Evolutionary conservation across 2,888 invertebrate species (phyloP).

Genomic region (Drosophila algonquin): DNA sequence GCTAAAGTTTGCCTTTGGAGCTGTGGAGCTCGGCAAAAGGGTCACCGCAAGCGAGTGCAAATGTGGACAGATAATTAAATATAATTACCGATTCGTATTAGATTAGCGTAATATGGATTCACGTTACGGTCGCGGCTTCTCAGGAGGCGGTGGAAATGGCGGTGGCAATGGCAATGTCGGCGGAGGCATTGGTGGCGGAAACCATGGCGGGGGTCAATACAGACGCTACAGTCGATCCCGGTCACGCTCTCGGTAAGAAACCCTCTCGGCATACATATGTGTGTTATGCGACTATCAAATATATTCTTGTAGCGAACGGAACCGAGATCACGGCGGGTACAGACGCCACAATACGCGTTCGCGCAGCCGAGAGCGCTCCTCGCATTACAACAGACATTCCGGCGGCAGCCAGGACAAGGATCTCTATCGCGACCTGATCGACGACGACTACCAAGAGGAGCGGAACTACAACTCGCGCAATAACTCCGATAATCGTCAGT

Average conservation of each 20-base stretch:
- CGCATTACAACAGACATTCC: slow-evolving; percentile 56
- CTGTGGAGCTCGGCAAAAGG: background rate
- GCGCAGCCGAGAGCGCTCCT: slow-evolving; percentile 82
- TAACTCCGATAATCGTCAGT: slow-evolving; percentile 35
- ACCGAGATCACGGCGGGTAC: slow-evolving; percentile 73
- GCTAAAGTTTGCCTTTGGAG: background rate
- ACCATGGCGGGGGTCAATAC: slow-evolving; percentile 68
- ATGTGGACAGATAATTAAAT: background rate
- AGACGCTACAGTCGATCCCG: slow-evolving; percentile 82
- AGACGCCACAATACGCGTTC: slow-evolving; percentile 81
- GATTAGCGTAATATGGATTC: slow-evolving; percentile 72
- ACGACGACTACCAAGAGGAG: slow-evolving; percentile 82
- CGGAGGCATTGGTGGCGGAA: slow-evolving; percentile 40
- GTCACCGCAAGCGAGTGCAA: background rate
- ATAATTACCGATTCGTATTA: slow-evolving; percentile 46
- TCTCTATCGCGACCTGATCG: slow-evolving; percentile 82
- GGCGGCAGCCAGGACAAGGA: slow-evolving; percentile 77
- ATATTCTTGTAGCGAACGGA: slow-evolving; percentile 72
- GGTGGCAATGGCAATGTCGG: slow-evolving; percentile 29
- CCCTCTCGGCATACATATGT: background rate
- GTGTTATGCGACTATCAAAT: background rate
- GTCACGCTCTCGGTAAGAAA: slow-evolving; percentile 77
- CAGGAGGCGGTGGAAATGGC: slow-evolving; percentile 40
- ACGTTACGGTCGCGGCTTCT: slow-evolving; percentile 70
- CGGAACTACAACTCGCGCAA: slow-evolving; percentile 62